These are phyloP conservation scores for Melanostoma mellinum DNA, from an alignment of 2,888 invertebrate genomes.

Conservation along the genomic window DNA sequence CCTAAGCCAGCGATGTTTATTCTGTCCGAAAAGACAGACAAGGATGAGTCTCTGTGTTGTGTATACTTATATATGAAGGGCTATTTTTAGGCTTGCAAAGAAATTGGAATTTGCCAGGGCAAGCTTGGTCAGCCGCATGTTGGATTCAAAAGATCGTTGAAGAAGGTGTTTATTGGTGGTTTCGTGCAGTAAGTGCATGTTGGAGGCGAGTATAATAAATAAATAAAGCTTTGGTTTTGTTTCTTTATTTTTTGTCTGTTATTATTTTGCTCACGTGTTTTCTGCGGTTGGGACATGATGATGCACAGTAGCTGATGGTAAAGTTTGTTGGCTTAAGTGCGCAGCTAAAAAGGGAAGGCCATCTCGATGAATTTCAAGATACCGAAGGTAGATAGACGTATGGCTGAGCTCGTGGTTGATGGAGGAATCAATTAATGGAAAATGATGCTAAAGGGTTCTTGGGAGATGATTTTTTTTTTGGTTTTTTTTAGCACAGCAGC, in stretches of 20 bases:
- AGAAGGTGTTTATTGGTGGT: slow-evolving; percentile 72
- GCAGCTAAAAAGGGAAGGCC: slow-evolving; percentile 36
- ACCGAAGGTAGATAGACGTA: slow-evolving; percentile 44
- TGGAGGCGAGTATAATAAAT: slow-evolving; percentile 71
- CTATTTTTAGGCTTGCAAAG: slow-evolving; percentile 59
- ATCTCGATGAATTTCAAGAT: slow-evolving; percentile 32
- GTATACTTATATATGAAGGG: neutral
- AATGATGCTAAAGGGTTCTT: slow-evolving; percentile 65
- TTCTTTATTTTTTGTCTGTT: slow-evolving; percentile 2
- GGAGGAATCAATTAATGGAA: slow-evolving; percentile 71
- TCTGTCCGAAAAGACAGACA: slow-evolving; percentile 62
- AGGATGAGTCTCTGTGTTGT: slow-evolving; percentile 47
- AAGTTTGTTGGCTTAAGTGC: slow-evolving; percentile 56
- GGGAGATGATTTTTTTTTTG: slow-evolving; percentile 31
- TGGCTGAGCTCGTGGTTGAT: slow-evolving; percentile 33
- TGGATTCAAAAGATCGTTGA: slow-evolving; percentile 65
- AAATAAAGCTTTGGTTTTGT: slow-evolving; percentile 47
- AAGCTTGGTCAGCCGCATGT: slow-evolving; percentile 22
- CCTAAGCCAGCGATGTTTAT: slow-evolving; percentile 52
- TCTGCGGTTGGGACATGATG: slow-evolving; percentile 45
- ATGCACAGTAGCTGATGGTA: slow-evolving; percentile 71
- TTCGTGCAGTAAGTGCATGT: slow-evolving; percentile 72
- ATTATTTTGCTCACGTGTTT: slow-evolving; percentile 5
- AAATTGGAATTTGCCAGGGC: slow-evolving; percentile 50
- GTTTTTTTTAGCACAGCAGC: neutral